These are phyloP conservation scores for Limnephilus lunatus DNA, from an alignment of 2,888 invertebrate genomes.

Conservation along the genomic window DNA sequence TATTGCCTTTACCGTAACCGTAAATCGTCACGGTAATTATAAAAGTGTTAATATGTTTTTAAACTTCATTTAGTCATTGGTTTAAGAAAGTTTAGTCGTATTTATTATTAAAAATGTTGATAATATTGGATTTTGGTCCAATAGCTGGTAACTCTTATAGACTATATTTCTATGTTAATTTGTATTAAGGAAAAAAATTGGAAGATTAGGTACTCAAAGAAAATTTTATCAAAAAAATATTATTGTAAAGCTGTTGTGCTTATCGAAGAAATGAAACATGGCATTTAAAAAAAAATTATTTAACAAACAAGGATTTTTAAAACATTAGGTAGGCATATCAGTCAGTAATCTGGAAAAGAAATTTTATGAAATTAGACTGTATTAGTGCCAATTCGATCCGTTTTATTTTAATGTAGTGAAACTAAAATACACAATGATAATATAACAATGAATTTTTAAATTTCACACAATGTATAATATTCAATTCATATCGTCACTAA, in stretches of 20 bases:
- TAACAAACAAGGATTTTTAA: neutral
- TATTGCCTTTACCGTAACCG: too few species aligned
- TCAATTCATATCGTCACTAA: neutral
- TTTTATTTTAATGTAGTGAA: neutral
- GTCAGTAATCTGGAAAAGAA: neutral
- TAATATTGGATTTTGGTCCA: slow-evolving; percentile 66
- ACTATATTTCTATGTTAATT: slow-evolving; percentile 52
- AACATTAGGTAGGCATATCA: neutral
- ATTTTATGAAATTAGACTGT: neutral
- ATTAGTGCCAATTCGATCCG: slow-evolving; percentile 6
- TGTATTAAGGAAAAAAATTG: slow-evolving; percentile 47
- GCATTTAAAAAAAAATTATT: neutral
- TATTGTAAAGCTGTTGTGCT: neutral
- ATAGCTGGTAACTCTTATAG: slow-evolving; percentile 64
- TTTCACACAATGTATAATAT: neutral
- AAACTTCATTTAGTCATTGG: slow-evolving; percentile 7
- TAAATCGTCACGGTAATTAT: too few species aligned
- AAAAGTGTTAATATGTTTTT: too few species aligned
- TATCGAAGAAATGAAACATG: neutral
- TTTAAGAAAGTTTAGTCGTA: slow-evolving; percentile 3
- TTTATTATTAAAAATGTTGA: slow-evolving; percentile 34
- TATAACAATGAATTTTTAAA: slow-evolving; percentile 19
- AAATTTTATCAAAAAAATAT: neutral
- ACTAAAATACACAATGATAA: slow-evolving; percentile 3
- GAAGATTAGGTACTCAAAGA: slow-evolving; percentile 6